Evolutionary conservation across 2,113 vertebrate species (phyloP).

Genomic region (Lepus americanus): DNA sequence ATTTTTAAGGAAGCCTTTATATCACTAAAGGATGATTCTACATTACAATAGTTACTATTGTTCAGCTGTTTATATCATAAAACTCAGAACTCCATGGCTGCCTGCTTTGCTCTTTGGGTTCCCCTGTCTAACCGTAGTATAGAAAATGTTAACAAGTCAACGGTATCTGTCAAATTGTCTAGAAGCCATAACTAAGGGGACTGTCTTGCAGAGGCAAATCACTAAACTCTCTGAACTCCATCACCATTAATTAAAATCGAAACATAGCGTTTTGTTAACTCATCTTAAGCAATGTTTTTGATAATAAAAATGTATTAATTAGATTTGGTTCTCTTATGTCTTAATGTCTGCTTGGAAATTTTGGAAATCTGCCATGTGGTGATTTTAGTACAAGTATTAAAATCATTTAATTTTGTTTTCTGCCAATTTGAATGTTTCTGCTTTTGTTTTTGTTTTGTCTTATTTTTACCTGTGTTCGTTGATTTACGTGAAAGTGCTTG

Average conservation of each 20-base stretch:
- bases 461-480: slow-evolving; percentile 76
- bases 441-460: slow-evolving; percentile 48
- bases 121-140: background rate
- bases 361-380: slow-evolving; percentile 57
- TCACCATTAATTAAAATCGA: background rate
- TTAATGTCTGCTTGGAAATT: slow-evolving; percentile 51
- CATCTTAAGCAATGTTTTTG: slow-evolving; percentile 7
- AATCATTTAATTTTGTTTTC: slow-evolving; percentile 75
- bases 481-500: slow-evolving; percentile 32
- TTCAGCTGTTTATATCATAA: background rate
- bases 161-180: background rate
- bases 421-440: background rate
- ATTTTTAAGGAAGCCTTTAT: background rate
- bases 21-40: background rate
- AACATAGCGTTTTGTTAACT: background rate
- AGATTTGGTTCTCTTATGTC: slow-evolving; percentile 58
- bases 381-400: slow-evolving; percentile 62
- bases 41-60: background rate
- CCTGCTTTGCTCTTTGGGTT: background rate
- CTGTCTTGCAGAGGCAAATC: background rate
- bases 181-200: background rate
- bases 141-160: background rate
- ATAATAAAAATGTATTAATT: background rate
- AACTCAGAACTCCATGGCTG: background rate
- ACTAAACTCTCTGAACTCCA: background rate